A percentile compares a stretch with the other conserved stretches of the same genome.
phyloP scores from a whole-genome alignment of 2,888 invertebrate species.

The Drosophila diplacantha region DNA sequence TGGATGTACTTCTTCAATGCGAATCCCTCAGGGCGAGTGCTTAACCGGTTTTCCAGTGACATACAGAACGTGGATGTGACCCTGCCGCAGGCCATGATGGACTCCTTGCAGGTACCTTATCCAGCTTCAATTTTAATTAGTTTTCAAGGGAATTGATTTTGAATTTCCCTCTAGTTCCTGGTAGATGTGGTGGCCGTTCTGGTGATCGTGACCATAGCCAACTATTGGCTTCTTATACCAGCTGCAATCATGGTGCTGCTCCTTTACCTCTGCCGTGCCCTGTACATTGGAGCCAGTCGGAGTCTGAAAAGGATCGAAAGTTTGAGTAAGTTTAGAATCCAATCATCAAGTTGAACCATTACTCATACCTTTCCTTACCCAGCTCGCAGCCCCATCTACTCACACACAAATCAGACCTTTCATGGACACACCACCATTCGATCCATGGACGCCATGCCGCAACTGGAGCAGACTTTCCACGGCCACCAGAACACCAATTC shows the following conservation, averaged over 20 bases:
- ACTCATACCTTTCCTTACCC: not conserved
- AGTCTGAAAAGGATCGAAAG: slow-evolving; percentile 78
- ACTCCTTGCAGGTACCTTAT: slow-evolving; percentile 79
- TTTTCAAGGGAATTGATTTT: not conserved
- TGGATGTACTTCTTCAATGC: slow-evolving; percentile 87
- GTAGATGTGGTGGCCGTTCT: slow-evolving; percentile 79
- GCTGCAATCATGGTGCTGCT: slow-evolving; percentile 81
- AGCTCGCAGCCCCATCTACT: slow-evolving; percentile 88
- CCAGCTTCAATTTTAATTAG: rapidly evolving
- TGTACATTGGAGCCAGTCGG: slow-evolving; percentile 79
- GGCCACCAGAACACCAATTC: slow-evolving; percentile 82
- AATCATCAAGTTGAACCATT: not conserved
- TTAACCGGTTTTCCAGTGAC: slow-evolving; percentile 88
- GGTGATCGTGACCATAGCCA: slow-evolving; percentile 82
- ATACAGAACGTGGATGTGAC: slow-evolving; percentile 82
- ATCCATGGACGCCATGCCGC: slow-evolving; percentile 82
- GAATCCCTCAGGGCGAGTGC: slow-evolving; percentile 82
- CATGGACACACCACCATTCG: slow-evolving; percentile 88
- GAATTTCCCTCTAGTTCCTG: slow-evolving; percentile 60
- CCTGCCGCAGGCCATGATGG: slow-evolving; percentile 81
- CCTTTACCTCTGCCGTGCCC: slow-evolving; percentile 80
- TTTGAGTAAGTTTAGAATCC: slow-evolving; percentile 62
- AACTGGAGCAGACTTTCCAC: slow-evolving; percentile 82
- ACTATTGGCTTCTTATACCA: slow-evolving; percentile 81
- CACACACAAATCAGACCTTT: slow-evolving; percentile 85